Percentiles rank a stretch among this genome's conserved stretches.
Evolutionary conservation across 2,797 vertebrate species (phyloP).

Genomic region (Lagocephalus sceleratus): DNA sequence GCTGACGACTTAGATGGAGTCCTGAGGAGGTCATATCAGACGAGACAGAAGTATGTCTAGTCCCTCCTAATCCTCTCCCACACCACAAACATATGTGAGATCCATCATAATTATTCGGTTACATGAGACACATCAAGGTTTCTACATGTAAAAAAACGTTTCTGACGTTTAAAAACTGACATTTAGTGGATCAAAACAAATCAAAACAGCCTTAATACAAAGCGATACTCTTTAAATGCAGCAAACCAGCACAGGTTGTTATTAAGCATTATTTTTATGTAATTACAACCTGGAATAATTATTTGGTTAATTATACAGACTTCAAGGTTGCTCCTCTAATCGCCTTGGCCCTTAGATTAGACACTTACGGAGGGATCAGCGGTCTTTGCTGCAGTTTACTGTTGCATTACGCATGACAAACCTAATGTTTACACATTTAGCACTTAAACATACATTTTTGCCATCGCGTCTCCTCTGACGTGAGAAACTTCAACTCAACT

Average conservation of each 20-base stretch:
- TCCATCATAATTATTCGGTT: constrained; percentile 34
- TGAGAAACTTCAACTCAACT: background rate
- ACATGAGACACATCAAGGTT: constrained; percentile 34
- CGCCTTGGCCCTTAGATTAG: constrained; percentile 38
- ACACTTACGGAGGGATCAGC: constrained; percentile 34
- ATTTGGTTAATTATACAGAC: constrained; percentile 40
- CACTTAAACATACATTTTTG: background rate
- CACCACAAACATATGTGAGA: constrained; percentile 43
- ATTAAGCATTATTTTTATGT: constrained; percentile 5
- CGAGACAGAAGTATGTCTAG: constrained; percentile 75
- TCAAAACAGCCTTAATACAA: background rate
- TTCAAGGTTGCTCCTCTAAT: constrained; percentile 44
- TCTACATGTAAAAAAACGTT: constrained; percentile 14
- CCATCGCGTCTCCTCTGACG: too few relatives aligned
- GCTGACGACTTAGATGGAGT: constrained; percentile 79
- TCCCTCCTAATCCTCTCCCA: constrained; percentile 60
- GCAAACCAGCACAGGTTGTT: background rate
- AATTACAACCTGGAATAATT: constrained; percentile 35
- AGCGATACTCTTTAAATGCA: background rate
- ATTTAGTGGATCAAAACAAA: too few relatives aligned
- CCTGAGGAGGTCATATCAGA: constrained; percentile 79
- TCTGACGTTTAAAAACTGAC: background rate
- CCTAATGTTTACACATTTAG: constrained; percentile 1
- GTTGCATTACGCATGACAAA: background rate
- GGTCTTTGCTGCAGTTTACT: constrained; percentile 31